These are phyloP conservation scores for Amphilophus citrinellus DNA, from an alignment of 2,113 vertebrate genomes.

Conservation along the genomic window DNA sequence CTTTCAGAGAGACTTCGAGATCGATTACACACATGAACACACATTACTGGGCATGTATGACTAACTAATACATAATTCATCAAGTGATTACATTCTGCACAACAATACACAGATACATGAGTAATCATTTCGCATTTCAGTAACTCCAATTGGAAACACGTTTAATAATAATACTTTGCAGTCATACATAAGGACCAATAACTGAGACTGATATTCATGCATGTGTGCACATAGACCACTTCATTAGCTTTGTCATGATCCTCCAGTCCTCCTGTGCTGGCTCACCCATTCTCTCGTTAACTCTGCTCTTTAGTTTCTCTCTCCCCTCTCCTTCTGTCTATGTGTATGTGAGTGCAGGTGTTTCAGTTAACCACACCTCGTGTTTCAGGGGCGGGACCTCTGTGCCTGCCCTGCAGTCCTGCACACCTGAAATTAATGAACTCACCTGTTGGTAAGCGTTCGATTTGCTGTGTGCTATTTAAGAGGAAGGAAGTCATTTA, in stretches of 20 bases:
- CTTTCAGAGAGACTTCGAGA: slow-evolving; percentile 18
- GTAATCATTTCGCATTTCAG: slow-evolving; percentile 13
- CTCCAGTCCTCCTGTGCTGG: too few relatives aligned
- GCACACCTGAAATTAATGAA: too few relatives aligned
- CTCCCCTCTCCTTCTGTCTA: too few relatives aligned
- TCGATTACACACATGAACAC: slow-evolving; percentile 12
- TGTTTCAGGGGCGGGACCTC: too few relatives aligned
- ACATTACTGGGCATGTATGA: neutral
- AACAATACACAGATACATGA: slow-evolving; percentile 22
- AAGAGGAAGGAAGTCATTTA: too few relatives aligned
- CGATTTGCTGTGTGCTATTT: too few relatives aligned
- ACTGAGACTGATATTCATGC: neutral
- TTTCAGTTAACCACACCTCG: too few relatives aligned
- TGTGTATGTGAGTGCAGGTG: too few relatives aligned
- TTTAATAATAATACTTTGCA: neutral
- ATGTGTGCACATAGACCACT: neutral
- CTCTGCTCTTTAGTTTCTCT: too few relatives aligned
- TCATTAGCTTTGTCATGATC: neutral
- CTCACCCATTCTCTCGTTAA: too few relatives aligned
- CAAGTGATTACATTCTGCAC: slow-evolving; percentile 11
- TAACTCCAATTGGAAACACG: neutral
- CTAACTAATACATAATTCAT: slow-evolving; percentile 42
- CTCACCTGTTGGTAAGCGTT: too few relatives aligned
- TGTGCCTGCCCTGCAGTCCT: too few relatives aligned
- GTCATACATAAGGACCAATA: neutral